These are phyloP conservation scores for Globodera ellingtonae DNA, from an alignment of 1,140 invertebrate species.

Conservation along the genomic window DNA sequence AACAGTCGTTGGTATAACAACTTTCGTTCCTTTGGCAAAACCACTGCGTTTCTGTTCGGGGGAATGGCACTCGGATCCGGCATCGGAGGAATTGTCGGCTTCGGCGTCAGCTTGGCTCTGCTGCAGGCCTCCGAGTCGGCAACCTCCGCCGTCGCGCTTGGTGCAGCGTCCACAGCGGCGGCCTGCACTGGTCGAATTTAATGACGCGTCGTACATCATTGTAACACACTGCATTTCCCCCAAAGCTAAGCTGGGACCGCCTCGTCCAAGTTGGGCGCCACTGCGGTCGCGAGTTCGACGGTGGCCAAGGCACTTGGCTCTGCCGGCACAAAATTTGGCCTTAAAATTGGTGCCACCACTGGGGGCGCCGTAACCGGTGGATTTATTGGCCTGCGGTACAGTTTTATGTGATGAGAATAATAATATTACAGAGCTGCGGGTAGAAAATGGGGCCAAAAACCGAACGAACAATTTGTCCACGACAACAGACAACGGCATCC, in stretches of 20 bases:
- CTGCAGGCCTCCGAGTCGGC: conserved; percentile 4
- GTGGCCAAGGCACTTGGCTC: conserved; percentile 11
- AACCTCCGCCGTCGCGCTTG: background rate
- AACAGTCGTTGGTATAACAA: background rate
- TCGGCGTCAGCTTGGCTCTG: conserved; percentile 1
- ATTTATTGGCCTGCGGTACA: background rate
- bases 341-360: conserved; percentile 8
- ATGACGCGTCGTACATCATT: background rate
- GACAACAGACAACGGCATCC: too few species aligned
- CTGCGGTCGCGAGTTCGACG: background rate
- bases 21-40: background rate
- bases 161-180: background rate
- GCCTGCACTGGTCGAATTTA: background rate
- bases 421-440: background rate
- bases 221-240: background rate
- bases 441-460: background rate
- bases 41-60: background rate
- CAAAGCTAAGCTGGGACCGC: background rate
- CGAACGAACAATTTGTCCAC: background rate
- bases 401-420: background rate
- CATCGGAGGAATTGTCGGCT: conserved; percentile 11
- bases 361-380: background rate
- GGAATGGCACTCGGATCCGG: conserved; percentile 3
- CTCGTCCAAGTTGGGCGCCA: conserved; percentile 5
- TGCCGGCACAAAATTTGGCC: conserved; percentile 1